Percentiles rank a stretch among this genome's conserved stretches.
Conservation (phyloP, 2,888 invertebrate species). For the Ceriagrion tenellum region DNA sequence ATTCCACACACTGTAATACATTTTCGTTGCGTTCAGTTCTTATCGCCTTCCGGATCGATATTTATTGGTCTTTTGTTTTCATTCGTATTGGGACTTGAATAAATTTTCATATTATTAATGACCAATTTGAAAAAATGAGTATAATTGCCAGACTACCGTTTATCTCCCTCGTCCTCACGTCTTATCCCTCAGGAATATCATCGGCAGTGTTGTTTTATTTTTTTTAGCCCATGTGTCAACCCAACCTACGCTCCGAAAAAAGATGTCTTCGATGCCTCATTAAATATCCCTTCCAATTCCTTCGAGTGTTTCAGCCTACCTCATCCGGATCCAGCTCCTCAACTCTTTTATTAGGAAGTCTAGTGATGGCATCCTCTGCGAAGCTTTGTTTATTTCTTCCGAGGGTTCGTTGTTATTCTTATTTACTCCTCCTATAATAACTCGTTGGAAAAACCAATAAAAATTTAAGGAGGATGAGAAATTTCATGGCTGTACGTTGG, state of each 20-base stretch:
- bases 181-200: slow-evolving; percentile 1
- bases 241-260: neutral
- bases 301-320: neutral
- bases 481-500: too few species aligned
- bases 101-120: slow-evolving; percentile 48
- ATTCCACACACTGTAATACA: neutral
- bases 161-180: neutral
- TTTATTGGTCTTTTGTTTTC: slow-evolving; percentile 33
- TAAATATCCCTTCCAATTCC: neutral
- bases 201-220: neutral
- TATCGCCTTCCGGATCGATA: neutral
- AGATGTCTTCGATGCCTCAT: neutral
- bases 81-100: neutral
- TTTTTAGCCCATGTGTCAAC: neutral
- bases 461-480: neutral
- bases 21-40: neutral
- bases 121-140: neutral
- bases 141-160: slow-evolving; percentile 36
- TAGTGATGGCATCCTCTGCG: neutral
- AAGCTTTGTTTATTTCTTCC: neutral
- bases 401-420: neutral
- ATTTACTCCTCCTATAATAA: neutral
- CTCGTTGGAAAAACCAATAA: neutral
- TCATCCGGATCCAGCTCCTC: neutral
- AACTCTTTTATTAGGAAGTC: neutral